Base-by-base conservation (phyloP, 2,888 invertebrate species). In the Bugulina stolonifera region DNA sequence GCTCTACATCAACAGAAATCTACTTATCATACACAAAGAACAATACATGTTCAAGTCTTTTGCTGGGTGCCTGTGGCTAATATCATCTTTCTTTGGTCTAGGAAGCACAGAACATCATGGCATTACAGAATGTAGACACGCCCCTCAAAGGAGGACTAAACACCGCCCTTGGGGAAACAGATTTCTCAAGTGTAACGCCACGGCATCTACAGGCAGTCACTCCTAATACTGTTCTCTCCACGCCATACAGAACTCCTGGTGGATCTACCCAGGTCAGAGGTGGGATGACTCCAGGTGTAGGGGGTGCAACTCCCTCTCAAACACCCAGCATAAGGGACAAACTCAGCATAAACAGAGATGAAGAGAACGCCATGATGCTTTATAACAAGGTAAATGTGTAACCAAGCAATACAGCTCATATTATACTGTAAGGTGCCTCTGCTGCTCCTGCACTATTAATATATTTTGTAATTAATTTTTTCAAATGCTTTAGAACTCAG, bases 81-180 rank as follows among this genome's bases (percentile, higher is more conserved):
- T 35, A 43, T 69, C 27, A 29, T 22, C 5, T 72, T 27, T 18
- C 29, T 54, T 57, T 14, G 75, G 87, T 92, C 74, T 91, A 96
- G 89, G 98, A 98, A 86, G 98, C 98, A 0, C 96, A 98, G 85
- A 98, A 99, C 82, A 92, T 99, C 81, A 95, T 99, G 93, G 97
- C 98, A 0, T 86, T 99, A 27, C 94, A 94, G 0, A 96, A 98
- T 83, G 95, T 96, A 0, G 98, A 99, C 81, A 99, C 98, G 0
- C 98, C 98, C 0, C 86, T 99, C 25, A 97, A 97, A 84, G 90
- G 98, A 69, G 99, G 99, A 0, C 82, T 93, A 32, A 99, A 99
- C 84, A 97, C 97, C 0, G 94, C 96, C 0, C 87, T 99, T 2
- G 54, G 29, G 5, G 91, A 94, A 80, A 89, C 91, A 0, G 95